Conservation (phyloP, 2,113 vertebrate genomes). For the Cebus imitator region DNA sequence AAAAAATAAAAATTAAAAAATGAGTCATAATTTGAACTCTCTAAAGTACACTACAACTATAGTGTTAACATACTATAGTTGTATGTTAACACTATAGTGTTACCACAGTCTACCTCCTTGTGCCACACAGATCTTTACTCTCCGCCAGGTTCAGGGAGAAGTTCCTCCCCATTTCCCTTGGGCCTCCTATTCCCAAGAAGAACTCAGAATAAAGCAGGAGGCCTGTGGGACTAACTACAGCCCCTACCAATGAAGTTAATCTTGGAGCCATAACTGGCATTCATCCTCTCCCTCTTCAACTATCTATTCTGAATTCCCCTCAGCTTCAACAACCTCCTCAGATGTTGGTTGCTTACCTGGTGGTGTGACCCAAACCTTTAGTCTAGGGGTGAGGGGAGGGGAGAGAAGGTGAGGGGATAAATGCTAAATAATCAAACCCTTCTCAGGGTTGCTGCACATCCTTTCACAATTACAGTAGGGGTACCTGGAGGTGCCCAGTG, state of each 20-base stretch:
- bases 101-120: neutral
- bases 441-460: neutral
- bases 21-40: too few species aligned
- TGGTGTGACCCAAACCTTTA: neutral
- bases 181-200: neutral
- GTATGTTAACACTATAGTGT: too few species aligned
- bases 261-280: neutral
- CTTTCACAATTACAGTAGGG: neutral
- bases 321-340: neutral
- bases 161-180: neutral
- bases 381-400: neutral
- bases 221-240: neutral
- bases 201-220: neutral
- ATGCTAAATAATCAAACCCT: neutral
- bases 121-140: neutral
- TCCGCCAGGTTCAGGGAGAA: neutral
- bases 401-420: neutral
- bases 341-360: neutral
- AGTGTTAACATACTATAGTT: too few species aligned
- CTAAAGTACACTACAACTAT: too few species aligned
- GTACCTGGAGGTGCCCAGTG: neutral
- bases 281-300: neutral
- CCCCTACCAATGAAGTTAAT: neutral
- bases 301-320: neutral
- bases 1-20: too few species aligned